Base-by-base conservation (phyloP, 2,797 vertebrate species). In the Hephaestus fuliginosus region DNA sequence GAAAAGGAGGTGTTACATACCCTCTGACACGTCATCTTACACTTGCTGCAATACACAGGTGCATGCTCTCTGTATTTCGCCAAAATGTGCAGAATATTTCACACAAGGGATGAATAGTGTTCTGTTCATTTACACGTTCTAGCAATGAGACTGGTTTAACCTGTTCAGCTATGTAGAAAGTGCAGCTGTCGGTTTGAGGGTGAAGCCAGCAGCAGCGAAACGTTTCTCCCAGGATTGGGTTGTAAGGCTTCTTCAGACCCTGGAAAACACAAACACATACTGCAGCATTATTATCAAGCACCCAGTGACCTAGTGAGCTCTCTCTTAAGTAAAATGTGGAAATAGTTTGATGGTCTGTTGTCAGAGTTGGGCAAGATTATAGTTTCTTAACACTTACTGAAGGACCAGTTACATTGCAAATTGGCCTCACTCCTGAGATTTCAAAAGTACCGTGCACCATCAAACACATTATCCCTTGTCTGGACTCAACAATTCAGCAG, bases 181-280 rank as follows among this genome's bases (percentile, higher is more conserved):
- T 99, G 77, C 96, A 97, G 93, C 98, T 99, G 93, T 97, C 86
- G 0, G 96, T 98, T 89, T 97, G 89, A 30, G 98, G 97, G 89
- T 99, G 97, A 80, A 96, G 95, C 98, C 98, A 99, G 93, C 97
- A 96, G 94, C 98, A 99, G 87, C 98, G 98, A 92, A 99, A 99
- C 0, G 94, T 98, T 94, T 99, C 98, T 76, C 98, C 98, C 68
- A 99, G 93, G 86, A 99, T 96, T 33, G 98, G 98, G 89, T 99
- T 99, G 91, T 99, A 99, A 82, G 98, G 98, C 94, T 99, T 99
- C 94, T 98, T 99, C 89, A 99, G 96, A 70, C 98, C 98, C 98
- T 99, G 89, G 20, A 89, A 88, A 76, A 76, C 0, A 33, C 14
- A 74, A 81, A 85, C 0, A 84, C 18, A 81, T 1, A 49, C 3